Evolutionary conservation across 2,888 invertebrate genomes (phyloP), one percentile per base, ranked within the genome.

Genomic region (Strigamia transsilvanica): DNA sequence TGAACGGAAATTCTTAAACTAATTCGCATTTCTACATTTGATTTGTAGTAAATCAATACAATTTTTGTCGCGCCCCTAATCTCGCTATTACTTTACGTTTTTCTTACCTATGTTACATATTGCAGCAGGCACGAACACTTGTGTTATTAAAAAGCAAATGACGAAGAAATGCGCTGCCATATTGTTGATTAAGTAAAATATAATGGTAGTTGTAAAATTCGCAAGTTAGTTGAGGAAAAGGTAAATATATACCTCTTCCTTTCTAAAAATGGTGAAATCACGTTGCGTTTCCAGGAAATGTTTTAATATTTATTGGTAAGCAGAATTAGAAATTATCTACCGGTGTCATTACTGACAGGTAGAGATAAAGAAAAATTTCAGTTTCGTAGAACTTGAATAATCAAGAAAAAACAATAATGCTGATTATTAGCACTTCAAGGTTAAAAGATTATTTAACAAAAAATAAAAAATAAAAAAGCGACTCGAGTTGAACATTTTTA

Each of bases 401-500:
- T n/a, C 38, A 38, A 38, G 38, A 38, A 38, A 38, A 38, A 38
- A 38, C 9, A 5, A 38, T 38, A 38, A 38, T 38, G 6, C 38
- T 9, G 2, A 38, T 38, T 38, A 38, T 38, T 38, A 38, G 10
- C 10, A 9, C 38, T 38, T 38, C 38, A 38, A 38, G 6, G 38
- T 38, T 38, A 4, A 15, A 46, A 46, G 46, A 46, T n/a, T n/a
- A n/a, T 13, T n/a, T 13, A 27, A 27, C 27, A n/a, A 46, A n/a
- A n/a, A 46, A 46, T 7, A 46, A 46, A 46, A 3, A 46, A 6
- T 3, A 46, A 46, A 46, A 46, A 46, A 56, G 6, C 4, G n/a
- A 56, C 6, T 73, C 27, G 13, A 73, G 32, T 73, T 73, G 32
- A 73, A 73, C 73, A 73, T n/a, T 73, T 73, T 73, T 73, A 73